Evolutionary conservation across 2,888 invertebrate genomes (phyloP), one percentile per base, ranked within the genome.

Genomic region (Drosophila gaucha): DNA sequence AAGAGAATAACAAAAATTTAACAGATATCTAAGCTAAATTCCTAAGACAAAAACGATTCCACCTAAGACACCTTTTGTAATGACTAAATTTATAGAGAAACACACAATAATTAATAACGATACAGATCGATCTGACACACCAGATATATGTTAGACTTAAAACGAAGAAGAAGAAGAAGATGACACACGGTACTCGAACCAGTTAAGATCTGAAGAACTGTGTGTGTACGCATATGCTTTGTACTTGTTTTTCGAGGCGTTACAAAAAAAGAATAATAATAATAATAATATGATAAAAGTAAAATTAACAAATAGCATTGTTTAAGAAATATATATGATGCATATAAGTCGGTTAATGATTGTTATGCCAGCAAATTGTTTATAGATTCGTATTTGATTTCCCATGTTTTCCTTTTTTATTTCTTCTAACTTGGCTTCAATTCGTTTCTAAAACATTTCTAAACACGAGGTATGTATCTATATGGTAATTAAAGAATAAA

Each of bases 31-130:
- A 87, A 83, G 83, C 87, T 87, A 87, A 83, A 87, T 82, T 83
- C 83, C 83, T 86, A 83, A 83, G 87, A 85, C 86, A 83, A 85
- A 41, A 83, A 83, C 87, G 83, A 83, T 87, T 83, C 87, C 83
- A 86, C 87, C 87, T 86, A 85, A 78, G 83, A 87, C 67, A 80
- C 80, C 85, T 77, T 84, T 83, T 86, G 82, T 82, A 85, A 82
- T 60, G 74, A 82, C 67, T 84, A 86, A 86, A 82, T 84, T 82
- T 84, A 75, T 78, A 80, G 73, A 78, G 70, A 55, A 54, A 36
- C 36, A 70, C 54, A 70, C 69, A 57, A 65, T 54, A 38, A 72
- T 62, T 28, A 12, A 16, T 16, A 30, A 18, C 22, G 8, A 67
- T 56, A 36, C 67, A 59, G 44, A 57, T 36, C 20, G 30, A n/a